These are phyloP conservation scores for Acheta domesticus DNA, from an alignment of 2,888 invertebrate species.

Conservation along the genomic window DNA sequence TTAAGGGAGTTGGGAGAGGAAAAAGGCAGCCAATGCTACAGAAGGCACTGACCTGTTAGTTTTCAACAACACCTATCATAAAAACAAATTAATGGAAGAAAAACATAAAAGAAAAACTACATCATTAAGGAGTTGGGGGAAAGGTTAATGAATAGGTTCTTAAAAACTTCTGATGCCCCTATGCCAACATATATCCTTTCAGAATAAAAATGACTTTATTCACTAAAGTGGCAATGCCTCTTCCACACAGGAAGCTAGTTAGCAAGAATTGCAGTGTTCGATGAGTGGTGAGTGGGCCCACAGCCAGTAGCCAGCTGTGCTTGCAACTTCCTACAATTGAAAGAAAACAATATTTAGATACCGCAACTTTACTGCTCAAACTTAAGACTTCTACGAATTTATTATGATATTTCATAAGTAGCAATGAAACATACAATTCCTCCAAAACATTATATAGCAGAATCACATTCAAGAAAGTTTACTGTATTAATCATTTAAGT, in stretches of 20 bases:
- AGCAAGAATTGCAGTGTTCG: slow-evolving; percentile 24
- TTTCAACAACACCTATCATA: neutral
- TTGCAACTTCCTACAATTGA: slow-evolving; percentile 34
- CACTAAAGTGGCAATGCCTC: slow-evolving; percentile 21
- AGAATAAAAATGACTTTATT: neutral
- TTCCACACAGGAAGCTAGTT: slow-evolving; percentile 26
- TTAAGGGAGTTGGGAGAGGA: no score
- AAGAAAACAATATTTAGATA: slow-evolving; percentile 25
- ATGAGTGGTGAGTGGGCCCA: slow-evolving; percentile 32
- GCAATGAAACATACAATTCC: neutral
- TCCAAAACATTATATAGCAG: neutral
- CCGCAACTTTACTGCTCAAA: neutral
- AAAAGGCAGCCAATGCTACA: no score
- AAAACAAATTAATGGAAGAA: neutral
- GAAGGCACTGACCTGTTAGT: slow-evolving; percentile 19
- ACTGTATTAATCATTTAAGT: neutral
- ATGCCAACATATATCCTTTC: neutral
- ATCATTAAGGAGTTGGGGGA: no score
- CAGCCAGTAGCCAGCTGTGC: slow-evolving; percentile 34
- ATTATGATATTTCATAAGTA: neutral
- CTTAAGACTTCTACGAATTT: neutral
- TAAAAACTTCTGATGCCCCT: neutral
- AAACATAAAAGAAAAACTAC: no score
- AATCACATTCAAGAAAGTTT: slow-evolving; percentile 12
- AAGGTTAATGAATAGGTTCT: no score